These are phyloP conservation scores for Homalodisca vitripennis DNA, from an alignment of 1,140 invertebrate species.

Conservation along the genomic window DNA sequence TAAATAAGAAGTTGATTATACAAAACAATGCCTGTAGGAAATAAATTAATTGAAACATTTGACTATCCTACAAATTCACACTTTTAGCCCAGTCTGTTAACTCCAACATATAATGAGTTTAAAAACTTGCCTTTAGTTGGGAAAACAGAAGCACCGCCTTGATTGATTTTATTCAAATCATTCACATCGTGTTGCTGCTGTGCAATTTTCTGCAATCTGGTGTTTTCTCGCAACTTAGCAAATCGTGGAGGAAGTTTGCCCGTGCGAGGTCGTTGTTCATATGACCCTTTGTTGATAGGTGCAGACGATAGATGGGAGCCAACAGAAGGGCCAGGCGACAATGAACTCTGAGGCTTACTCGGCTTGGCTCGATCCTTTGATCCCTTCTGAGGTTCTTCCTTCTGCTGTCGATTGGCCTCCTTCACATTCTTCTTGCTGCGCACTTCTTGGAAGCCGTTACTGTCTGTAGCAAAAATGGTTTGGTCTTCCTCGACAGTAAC, in stretches of 20 bases:
- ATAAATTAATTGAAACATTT: too few relatives aligned
- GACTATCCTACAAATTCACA: too few relatives aligned
- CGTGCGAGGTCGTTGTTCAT: neutral
- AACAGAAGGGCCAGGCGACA: neutral
- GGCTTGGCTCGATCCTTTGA: slow-evolving; percentile 18
- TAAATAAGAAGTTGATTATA: too few relatives aligned
- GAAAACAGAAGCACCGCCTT: slow-evolving; percentile 44
- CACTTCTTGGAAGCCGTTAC: slow-evolving; percentile 86
- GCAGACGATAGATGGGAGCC: neutral
- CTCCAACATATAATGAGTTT: too few relatives aligned
- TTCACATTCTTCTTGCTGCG: slow-evolving; percentile 75
- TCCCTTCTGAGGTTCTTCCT: slow-evolving; percentile 52
- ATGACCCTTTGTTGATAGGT: slow-evolving; percentile 6
- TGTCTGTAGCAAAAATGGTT: slow-evolving; percentile 45
- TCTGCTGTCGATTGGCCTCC: slow-evolving; percentile 56
- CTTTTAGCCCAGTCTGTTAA: too few relatives aligned
- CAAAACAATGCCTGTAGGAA: too few relatives aligned
- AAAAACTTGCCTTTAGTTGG: slow-evolving; percentile 50
- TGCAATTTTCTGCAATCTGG: slow-evolving; percentile 50
- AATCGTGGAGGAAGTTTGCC: slow-evolving; percentile 74
- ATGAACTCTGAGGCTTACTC: neutral
- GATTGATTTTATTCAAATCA: slow-evolving; percentile 50
- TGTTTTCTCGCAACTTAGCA: slow-evolving; percentile 68
- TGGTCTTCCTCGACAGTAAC: slow-evolving; percentile 48
- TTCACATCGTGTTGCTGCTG: slow-evolving; percentile 48